These are phyloP conservation scores for Strigamia maritima DNA, from an alignment of 2,888 invertebrate species.

Conservation along the genomic window DNA sequence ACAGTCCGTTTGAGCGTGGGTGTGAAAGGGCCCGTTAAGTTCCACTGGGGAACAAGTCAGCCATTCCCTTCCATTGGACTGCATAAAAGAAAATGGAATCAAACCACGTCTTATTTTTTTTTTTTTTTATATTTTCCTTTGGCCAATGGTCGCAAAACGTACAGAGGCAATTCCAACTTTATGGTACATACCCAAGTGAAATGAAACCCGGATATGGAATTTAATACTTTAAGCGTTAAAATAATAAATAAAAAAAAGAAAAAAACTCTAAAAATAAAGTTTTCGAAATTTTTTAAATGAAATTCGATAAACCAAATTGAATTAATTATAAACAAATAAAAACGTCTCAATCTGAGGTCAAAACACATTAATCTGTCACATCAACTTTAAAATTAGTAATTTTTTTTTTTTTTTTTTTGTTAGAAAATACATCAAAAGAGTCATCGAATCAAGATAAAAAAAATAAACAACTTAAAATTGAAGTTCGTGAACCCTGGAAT, in stretches of 20 bases:
- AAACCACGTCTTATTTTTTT: background rate
- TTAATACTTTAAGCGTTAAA: background rate
- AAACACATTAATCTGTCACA: background rate
- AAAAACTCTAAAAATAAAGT: background rate
- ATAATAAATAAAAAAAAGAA: background rate
- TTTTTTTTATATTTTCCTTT: background rate
- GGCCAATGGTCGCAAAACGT: background rate
- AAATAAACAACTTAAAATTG: background rate
- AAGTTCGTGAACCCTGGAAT: background rate
- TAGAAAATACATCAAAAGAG: background rate
- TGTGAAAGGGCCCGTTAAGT: constrained; percentile 31
- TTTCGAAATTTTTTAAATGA: background rate
- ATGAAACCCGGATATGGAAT: constrained; percentile 16
- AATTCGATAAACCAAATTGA: background rate
- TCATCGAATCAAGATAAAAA: background rate
- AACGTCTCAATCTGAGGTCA: background rate
- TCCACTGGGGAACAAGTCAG: constrained; percentile 28
- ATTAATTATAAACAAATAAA: background rate
- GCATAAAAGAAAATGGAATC: constrained; percentile 22
- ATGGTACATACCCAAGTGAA: background rate
- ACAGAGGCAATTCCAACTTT: background rate
- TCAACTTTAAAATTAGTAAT: background rate
- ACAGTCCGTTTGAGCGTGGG: constrained; percentile 34
- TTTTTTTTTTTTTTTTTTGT: background rate
- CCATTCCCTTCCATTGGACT: constrained; percentile 30